These are phyloP conservation scores for Macrocentrus cingulum DNA, from an alignment of 1,140 invertebrate species.

Conservation along the genomic window DNA sequence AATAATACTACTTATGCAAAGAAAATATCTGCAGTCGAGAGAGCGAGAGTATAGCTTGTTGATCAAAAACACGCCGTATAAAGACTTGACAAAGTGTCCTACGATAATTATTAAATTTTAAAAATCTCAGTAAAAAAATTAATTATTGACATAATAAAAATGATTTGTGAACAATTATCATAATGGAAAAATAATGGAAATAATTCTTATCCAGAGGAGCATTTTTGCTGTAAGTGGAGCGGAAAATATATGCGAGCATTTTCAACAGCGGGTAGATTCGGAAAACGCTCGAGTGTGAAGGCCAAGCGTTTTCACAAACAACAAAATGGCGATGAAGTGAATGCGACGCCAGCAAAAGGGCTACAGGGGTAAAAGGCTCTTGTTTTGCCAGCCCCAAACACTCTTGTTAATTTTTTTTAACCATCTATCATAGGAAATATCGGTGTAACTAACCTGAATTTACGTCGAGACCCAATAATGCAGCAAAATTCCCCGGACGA, in stretches of 20 bases:
- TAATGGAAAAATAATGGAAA: background rate
- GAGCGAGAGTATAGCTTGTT: too few relatives aligned
- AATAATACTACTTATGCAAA: background rate
- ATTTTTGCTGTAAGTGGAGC: background rate
- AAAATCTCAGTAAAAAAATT: too few relatives aligned
- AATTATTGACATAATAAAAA: background rate
- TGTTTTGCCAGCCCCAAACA: constrained; percentile 42
- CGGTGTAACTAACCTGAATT: background rate
- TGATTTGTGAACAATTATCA: background rate
- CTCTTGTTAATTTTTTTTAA: constrained; percentile 7
- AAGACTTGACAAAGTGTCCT: too few relatives aligned
- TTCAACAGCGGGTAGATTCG: background rate
- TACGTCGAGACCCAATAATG: background rate
- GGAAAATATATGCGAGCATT: background rate
- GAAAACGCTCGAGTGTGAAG: constrained; percentile 23
- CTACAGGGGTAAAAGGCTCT: too few relatives aligned
- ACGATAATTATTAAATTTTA: too few relatives aligned
- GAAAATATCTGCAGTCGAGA: background rate
- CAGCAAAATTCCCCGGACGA: background rate
- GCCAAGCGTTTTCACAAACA: constrained; percentile 53
- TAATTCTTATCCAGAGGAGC: background rate
- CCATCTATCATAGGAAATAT: constrained; percentile 4
- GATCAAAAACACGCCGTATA: too few relatives aligned
- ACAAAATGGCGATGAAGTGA: constrained; percentile 51
- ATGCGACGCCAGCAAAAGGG: constrained; percentile 38